Evolutionary conservation across 2,113 vertebrate species (phyloP).

Genomic region (Platichthys flesus): DNA sequence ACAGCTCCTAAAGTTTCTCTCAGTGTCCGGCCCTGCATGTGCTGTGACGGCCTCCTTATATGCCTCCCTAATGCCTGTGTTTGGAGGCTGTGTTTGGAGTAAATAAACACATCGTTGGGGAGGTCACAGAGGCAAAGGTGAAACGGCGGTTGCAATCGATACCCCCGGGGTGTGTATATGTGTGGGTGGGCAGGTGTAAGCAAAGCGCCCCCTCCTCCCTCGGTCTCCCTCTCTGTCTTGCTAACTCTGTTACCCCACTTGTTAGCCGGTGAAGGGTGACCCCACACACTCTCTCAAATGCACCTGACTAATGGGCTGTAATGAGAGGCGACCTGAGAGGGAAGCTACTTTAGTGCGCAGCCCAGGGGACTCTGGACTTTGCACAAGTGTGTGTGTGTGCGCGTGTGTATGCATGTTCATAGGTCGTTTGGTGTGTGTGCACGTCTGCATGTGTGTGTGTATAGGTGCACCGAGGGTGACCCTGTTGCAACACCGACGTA

Average conservation of each 20-base stretch:
- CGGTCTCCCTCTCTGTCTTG: slow-evolving; percentile 12
- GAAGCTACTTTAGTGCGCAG: slow-evolving; percentile 86
- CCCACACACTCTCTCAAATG: slow-evolving; percentile 61
- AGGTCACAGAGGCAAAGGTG: slow-evolving; percentile 80
- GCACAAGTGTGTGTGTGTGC: slow-evolving; percentile 39
- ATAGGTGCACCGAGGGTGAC: slow-evolving; percentile 83
- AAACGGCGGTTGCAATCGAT: slow-evolving; percentile 77
- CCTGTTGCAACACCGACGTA: slow-evolving; percentile 87
- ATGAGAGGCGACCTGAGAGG: slow-evolving; percentile 90
- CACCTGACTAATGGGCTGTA: slow-evolving; percentile 91
- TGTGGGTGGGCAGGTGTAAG: slow-evolving; percentile 67
- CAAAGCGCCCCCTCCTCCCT: slow-evolving; percentile 53
- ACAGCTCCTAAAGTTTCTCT: not conserved
- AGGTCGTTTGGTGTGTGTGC: slow-evolving; percentile 42
- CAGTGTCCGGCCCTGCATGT: slow-evolving; percentile 1
- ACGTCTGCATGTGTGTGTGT: slow-evolving; percentile 41
- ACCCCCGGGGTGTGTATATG: slow-evolving; percentile 65
- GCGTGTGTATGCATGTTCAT: slow-evolving; percentile 30
- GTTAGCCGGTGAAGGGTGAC: slow-evolving; percentile 72
- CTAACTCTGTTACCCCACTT: slow-evolving; percentile 76
- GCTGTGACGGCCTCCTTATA: slow-evolving; percentile 13
- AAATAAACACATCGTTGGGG: slow-evolving; percentile 80
- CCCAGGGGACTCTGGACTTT: slow-evolving; percentile 63
- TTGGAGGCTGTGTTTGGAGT: slow-evolving; percentile 64
- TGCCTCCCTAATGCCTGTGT: slow-evolving; percentile 15